A percentile compares a stretch with the other conserved stretches of the same genome.
Evolutionary conservation across 37 sponge, comb jelly and placozoan genomes (phyloP).

Genomic region (Tethya wilhelma): DNA sequence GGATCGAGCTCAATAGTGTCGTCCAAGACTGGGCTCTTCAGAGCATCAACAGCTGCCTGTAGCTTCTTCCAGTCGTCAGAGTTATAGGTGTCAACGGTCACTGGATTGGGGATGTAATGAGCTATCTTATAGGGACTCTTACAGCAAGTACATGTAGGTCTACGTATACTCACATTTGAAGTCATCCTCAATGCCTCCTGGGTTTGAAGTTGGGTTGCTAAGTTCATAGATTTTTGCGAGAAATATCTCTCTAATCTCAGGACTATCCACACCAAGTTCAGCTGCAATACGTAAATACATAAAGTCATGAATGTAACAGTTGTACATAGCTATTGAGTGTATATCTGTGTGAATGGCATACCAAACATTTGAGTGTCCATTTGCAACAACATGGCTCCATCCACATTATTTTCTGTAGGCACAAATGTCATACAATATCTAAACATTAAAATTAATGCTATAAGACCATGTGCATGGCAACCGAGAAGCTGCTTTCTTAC

Average conservation of each 20-base stretch:
- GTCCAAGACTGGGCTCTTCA: slow-evolving; percentile 20
- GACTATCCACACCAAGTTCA: slow-evolving; percentile 59
- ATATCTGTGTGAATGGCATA: background rate
- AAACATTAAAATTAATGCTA: background rate
- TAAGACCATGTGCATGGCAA: background rate
- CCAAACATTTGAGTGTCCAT: slow-evolving; percentile 46
- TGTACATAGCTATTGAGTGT: background rate
- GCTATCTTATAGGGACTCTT: no score
- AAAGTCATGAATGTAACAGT: background rate
- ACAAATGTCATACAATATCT: background rate
- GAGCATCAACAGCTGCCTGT: slow-evolving; percentile 51
- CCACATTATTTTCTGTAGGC: background rate
- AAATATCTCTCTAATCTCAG: slow-evolving; percentile 58
- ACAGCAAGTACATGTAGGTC: background rate
- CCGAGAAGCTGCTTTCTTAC: no score
- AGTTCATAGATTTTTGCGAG: slow-evolving; percentile 69
- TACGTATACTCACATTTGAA: slow-evolving; percentile 20
- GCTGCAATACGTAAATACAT: slow-evolving; percentile 11
- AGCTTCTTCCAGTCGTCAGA: slow-evolving; percentile 59
- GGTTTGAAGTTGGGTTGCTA: slow-evolving; percentile 37
- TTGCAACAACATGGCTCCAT: slow-evolving; percentile 24
- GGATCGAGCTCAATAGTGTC: slow-evolving; percentile 43
- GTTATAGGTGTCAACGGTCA: slow-evolving; percentile 36
- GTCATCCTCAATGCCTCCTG: slow-evolving; percentile 41
- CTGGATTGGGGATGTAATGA: slow-evolving; percentile 3